Evolutionary conservation across 2,113 vertebrate genomes (phyloP).

Genomic region (Oreochromis niloticus): DNA sequence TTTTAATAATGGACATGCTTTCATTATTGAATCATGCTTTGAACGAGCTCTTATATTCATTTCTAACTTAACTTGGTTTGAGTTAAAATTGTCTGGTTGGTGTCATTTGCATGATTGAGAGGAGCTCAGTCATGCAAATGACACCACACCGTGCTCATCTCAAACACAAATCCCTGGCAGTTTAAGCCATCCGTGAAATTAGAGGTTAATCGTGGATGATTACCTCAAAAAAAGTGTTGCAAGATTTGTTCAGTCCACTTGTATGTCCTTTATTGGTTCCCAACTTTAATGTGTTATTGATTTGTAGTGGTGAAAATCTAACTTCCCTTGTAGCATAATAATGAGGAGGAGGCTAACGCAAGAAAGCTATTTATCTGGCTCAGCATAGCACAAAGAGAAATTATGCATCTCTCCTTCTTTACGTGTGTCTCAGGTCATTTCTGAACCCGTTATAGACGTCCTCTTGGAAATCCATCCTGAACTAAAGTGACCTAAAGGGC

Average conservation of each 20-base stretch:
- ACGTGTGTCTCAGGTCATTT: neutral
- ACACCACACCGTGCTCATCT: neutral
- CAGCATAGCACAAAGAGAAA: constrained; percentile 25
- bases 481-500: neutral
- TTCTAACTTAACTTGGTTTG: neutral
- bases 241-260: neutral
- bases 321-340: constrained; percentile 20
- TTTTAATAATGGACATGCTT: neutral
- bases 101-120: neutral
- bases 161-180: neutral
- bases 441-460: neutral
- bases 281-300: constrained; percentile 39
- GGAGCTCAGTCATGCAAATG: neutral
- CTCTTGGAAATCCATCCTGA: constrained; percentile 10
- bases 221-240: neutral
- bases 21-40: neutral
- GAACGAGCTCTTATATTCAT: neutral
- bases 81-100: neutral
- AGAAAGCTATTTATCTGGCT: constrained; percentile 31
- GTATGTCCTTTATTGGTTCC: constrained; percentile 12
- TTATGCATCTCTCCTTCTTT: neutral
- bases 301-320: constrained; percentile 24
- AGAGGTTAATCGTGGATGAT: constrained; percentile 25
- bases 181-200: constrained; percentile 23
- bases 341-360: constrained; percentile 9